A percentile compares a stretch with the other conserved stretches of the same genome.
Evolutionary conservation across 1,140 invertebrate species (phyloP).

Genomic region (Microplitis mediator): DNA sequence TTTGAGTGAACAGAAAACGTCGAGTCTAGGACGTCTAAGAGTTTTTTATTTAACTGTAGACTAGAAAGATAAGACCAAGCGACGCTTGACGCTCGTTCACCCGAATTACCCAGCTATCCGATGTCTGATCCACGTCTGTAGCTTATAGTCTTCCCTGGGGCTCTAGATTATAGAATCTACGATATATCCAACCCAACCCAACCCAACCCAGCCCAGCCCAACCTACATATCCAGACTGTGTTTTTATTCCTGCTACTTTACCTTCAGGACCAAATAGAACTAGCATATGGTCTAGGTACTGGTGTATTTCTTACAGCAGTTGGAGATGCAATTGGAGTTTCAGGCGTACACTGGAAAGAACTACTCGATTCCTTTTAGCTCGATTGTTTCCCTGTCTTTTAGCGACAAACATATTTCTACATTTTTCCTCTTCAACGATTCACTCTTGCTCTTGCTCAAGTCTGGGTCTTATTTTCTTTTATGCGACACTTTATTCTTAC

Average conservation of each 20-base stretch:
- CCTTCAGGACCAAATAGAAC: background rate
- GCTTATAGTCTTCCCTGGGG: background rate
- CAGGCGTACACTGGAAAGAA: background rate
- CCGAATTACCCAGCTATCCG: conserved; percentile 23
- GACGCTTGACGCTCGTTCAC: conserved; percentile 27
- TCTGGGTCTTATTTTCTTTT: background rate
- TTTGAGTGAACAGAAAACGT: conserved; percentile 3
- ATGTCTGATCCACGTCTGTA: background rate
- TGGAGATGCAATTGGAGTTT: background rate
- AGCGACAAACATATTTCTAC: background rate
- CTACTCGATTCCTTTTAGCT: background rate
- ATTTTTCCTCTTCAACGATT: background rate
- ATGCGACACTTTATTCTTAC: too few species aligned
- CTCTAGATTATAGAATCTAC: background rate
- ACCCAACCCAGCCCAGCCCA: too few species aligned
- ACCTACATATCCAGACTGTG: too few species aligned
- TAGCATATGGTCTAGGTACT: background rate
- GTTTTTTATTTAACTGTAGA: background rate
- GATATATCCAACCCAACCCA: background rate
- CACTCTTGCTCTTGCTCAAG: too few species aligned
- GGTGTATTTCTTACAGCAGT: background rate
- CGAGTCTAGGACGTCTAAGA: background rate
- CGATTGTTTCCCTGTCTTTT: conserved; percentile 9
- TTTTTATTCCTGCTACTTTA: background rate
- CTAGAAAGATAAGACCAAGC: conserved; percentile 17